Percentiles rank a stretch among this genome's conserved stretches.
Evolutionary conservation across 2,888 invertebrate species (phyloP).

Genomic region (Alsophila aescularia): DNA sequence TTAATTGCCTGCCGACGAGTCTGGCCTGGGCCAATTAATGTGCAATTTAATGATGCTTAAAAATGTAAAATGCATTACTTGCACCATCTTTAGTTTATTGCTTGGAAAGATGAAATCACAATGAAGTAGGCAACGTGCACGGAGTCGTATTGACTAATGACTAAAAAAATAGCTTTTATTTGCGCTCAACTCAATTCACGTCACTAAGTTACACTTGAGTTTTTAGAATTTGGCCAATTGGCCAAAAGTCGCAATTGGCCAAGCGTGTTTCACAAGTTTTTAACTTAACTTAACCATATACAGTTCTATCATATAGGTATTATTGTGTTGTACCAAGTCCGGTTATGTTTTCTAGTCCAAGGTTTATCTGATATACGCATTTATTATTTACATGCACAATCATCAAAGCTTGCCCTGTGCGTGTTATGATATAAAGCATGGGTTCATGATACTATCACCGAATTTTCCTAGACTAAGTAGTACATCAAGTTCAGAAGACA

Average conservation of each 20-base stretch:
- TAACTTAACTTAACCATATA: too few relatives aligned
- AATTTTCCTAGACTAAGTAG: background rate
- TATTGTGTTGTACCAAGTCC: too few relatives aligned
- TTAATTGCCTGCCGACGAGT: constrained; percentile 76
- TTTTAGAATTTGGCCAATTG: too few relatives aligned
- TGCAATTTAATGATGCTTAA: constrained; percentile 81
- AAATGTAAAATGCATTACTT: constrained; percentile 82
- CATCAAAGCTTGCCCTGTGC: too few relatives aligned
- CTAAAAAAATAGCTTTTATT: background rate
- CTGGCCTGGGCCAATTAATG: constrained; percentile 69
- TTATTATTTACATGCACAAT: too few relatives aligned
- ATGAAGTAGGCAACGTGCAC: constrained; percentile 42
- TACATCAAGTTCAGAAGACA: constrained; percentile 2
- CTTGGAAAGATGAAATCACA: constrained; percentile 58
- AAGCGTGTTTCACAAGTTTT: too few relatives aligned
- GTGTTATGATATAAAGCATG: too few relatives aligned
- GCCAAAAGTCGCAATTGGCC: too few relatives aligned
- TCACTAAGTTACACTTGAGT: background rate
- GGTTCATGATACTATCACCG: background rate
- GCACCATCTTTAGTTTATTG: constrained; percentile 77
- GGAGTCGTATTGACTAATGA: constrained; percentile 34
- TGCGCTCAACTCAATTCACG: background rate
- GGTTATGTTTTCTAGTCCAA: too few relatives aligned
- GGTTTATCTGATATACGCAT: too few relatives aligned
- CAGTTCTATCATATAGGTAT: too few relatives aligned